Evolutionary conservation across 2,888 invertebrate species (phyloP).

Genomic region (Bombylius major): DNA sequence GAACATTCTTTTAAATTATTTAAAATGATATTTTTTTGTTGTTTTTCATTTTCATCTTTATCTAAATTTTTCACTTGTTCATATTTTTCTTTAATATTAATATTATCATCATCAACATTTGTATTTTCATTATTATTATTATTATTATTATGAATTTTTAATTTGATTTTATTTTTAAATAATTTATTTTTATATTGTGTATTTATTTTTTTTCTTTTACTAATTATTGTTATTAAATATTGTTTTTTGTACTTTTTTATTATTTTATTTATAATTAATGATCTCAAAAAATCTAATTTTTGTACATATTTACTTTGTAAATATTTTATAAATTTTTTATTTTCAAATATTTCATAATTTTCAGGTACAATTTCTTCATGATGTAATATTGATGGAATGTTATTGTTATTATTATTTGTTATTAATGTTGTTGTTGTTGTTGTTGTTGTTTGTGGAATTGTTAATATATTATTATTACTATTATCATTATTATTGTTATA

Average conservation of each 20-base stretch:
- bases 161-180: too few relatives aligned
- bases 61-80: too few relatives aligned
- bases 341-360: constrained; percentile 23
- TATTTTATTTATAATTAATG: constrained; percentile 30
- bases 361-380: constrained; percentile 34
- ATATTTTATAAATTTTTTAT: constrained; percentile 31
- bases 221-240: not conserved
- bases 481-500: not conserved
- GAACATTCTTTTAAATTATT: too few relatives aligned
- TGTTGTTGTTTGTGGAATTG: not conserved
- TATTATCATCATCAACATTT: too few relatives aligned
- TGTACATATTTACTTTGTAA: constrained; percentile 33
- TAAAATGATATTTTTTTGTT: too few relatives aligned
- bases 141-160: too few relatives aligned
- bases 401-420: not conserved
- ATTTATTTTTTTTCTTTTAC: not conserved
- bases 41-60: too few relatives aligned
- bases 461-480: too few relatives aligned
- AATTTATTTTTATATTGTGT: too few relatives aligned
- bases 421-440: not conserved
- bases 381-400: constrained; percentile 22
- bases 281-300: constrained; percentile 24
- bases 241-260: constrained; percentile 22
- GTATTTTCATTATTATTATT: too few relatives aligned
- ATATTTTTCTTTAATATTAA: too few relatives aligned